A percentile compares a stretch with the other conserved stretches of the same genome.
Conservation (phyloP, 1,140 invertebrate genomes). For the Cyphomyrmex costatus region DNA sequence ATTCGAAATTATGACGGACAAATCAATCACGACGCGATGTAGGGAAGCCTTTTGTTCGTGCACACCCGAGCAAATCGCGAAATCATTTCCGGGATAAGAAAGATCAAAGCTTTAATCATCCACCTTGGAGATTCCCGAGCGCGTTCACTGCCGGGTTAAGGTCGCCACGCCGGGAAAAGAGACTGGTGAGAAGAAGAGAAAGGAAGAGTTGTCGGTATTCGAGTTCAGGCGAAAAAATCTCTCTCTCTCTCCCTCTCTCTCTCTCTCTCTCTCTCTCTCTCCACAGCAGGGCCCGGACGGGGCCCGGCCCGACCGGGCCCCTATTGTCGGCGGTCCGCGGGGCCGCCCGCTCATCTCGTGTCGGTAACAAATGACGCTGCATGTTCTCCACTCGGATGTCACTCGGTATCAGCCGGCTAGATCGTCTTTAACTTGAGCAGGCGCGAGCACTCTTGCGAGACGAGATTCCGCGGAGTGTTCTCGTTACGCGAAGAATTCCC, state of each 20-base stretch:
- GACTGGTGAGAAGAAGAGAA: not conserved
- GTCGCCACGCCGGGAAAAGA: slow-evolving; percentile 24
- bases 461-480: slow-evolving; percentile 65
- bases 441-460: slow-evolving; percentile 49
- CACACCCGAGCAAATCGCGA: slow-evolving; percentile 1
- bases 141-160: slow-evolving; percentile 48
- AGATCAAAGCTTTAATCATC: slow-evolving; percentile 58
- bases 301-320: slow-evolving; percentile 5
- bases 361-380: slow-evolving; percentile 79
- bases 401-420: slow-evolving; percentile 74
- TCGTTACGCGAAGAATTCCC: slow-evolving; percentile 74
- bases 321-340: slow-evolving; percentile 49
- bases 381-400: slow-evolving; percentile 77
- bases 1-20: not conserved
- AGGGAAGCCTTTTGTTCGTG: slow-evolving; percentile 26
- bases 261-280: slow-evolving; percentile 11
- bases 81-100: slow-evolving; percentile 57
- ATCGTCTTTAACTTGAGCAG: slow-evolving; percentile 66
- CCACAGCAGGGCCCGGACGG: not conserved
- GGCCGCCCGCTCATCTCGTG: slow-evolving; percentile 59
- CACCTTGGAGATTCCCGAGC: slow-evolving; percentile 41
- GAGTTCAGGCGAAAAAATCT: slow-evolving; percentile 6
- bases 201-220: slow-evolving; percentile 36
- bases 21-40: slow-evolving; percentile 36
- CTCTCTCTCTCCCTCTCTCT: too few species aligned